These are phyloP conservation scores for Bucco capensis DNA, from an alignment of 2,113 vertebrate species.

Conservation along the genomic window DNA sequence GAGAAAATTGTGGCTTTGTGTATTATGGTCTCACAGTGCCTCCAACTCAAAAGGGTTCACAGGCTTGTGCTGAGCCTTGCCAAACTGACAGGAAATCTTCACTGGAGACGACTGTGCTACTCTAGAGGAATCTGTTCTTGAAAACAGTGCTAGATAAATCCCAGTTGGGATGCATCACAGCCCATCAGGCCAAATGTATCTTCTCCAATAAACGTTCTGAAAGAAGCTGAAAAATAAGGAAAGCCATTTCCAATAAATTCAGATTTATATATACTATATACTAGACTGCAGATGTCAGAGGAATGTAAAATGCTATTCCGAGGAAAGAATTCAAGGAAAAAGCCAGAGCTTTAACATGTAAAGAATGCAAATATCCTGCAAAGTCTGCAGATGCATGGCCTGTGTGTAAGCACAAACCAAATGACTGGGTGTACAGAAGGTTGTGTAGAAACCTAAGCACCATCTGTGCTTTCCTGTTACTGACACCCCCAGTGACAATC, in stretches of 20 bases:
- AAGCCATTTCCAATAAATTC: conserved; percentile 18
- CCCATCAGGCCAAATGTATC: not conserved
- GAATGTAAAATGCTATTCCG: not conserved
- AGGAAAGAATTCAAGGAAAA: conserved; percentile 3
- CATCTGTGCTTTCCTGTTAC: not conserved
- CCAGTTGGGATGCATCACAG: not conserved
- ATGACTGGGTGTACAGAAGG: not conserved
- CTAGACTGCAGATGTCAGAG: conserved; percentile 7
- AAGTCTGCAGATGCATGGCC: not conserved
- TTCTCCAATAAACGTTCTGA: not conserved
- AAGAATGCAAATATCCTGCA: conserved; percentile 7
- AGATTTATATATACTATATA: not conserved
- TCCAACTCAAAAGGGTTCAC: not conserved
- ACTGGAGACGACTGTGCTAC: not conserved
- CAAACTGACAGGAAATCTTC: not conserved
- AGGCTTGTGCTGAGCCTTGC: not conserved
- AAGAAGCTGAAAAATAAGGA: not conserved
- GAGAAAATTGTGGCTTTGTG: not conserved
- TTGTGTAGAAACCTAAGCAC: not conserved
- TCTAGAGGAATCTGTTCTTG: not conserved
- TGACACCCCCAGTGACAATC: not conserved
- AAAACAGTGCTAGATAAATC: not conserved
- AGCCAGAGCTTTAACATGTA: not conserved
- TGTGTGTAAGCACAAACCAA: not conserved
- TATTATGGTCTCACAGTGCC: not conserved